Base-by-base conservation (phyloP, 1,140 invertebrate species). In the Ceratoteleas bidentatus region DNA sequence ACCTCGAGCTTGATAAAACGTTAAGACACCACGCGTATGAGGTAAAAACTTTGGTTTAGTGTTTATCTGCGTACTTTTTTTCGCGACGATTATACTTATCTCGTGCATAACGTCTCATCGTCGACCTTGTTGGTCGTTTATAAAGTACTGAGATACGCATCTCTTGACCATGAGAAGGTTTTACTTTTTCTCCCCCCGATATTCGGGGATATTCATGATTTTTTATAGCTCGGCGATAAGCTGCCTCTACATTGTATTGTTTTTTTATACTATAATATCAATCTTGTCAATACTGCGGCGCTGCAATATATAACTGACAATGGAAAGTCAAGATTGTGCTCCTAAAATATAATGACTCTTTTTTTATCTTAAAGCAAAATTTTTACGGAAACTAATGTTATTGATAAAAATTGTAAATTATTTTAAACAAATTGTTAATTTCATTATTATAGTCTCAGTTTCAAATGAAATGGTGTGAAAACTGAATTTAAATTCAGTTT, bases 141-240 rank as follows among this genome's bases (percentile, higher is more conserved):
- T 87, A 84, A 84, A 84, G 50, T 69, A 81, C 50, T 62, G 8
- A 53, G 85, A 85, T 87, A 73, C 13, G 11, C 54, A 85, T 84
- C 85, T 78, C 15, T 58, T 74, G 72, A 79, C 72, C 80, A 75
- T 52, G 14, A 69, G 58, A 83, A 47, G 70, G 60, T 82, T 77
- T 78, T 83, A 83, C 58, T 81, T 81, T 57, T 74, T 66, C 16
- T 43, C 9, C 53, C 24, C 24, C 52, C n/a, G 62, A 75, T 60
- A 60, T 79, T 72, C 15, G 38, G 45, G 50, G 53, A 78, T 58
- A 82, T 73, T 80, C 56, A 77, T 74, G 70, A 83, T 82, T 87
- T 87, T 85, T 85, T 85, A 84, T 80, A 58, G 72, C 40, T 11
- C 24, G 15, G 11, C 16, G 85, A 87, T 87, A 87, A 87, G 77